phyloP scores from a whole-genome alignment of 2,113 vertebrate genomes.

The Erythrocebus patas region DNA sequence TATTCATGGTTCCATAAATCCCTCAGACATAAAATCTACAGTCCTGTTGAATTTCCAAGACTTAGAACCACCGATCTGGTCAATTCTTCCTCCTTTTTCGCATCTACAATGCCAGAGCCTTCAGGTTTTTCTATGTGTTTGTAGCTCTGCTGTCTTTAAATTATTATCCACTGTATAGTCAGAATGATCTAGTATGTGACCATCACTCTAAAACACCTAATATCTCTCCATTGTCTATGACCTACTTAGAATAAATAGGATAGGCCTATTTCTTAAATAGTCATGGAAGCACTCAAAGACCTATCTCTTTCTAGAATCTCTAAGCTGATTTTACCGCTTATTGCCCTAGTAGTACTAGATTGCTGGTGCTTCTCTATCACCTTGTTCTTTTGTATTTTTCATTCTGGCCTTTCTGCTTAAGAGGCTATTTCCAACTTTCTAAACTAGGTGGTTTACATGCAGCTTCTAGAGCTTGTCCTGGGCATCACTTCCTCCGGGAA shows the following conservation, averaged over 20 bases:
- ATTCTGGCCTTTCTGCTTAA: not conserved
- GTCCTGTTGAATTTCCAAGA: not conserved
- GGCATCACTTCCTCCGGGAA: not conserved
- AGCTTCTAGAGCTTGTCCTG: not conserved
- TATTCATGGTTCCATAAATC: not conserved
- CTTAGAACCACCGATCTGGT: not conserved
- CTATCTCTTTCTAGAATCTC: not conserved
- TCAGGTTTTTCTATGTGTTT: not conserved
- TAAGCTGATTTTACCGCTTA: not conserved
- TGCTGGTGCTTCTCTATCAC: not conserved
- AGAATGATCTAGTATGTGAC: not conserved
- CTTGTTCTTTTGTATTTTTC: not conserved
- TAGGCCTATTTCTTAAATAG: too few relatives aligned
- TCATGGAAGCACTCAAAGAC: not conserved
- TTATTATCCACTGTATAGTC: not conserved
- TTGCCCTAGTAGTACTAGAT: not conserved
- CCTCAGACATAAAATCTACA: not conserved
- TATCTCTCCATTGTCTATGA: not conserved
- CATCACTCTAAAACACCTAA: not conserved
- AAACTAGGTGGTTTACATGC: not conserved
- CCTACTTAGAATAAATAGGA: not conserved
- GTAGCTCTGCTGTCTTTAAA: not conserved
- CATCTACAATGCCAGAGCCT: not conserved
- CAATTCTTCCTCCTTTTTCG: not conserved
- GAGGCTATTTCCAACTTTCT: not conserved